A percentile compares a stretch with the other conserved stretches of the same genome.
Conservation (phyloP, 2,888 invertebrate species). For the Caenorhabditis imperialis region DNA sequence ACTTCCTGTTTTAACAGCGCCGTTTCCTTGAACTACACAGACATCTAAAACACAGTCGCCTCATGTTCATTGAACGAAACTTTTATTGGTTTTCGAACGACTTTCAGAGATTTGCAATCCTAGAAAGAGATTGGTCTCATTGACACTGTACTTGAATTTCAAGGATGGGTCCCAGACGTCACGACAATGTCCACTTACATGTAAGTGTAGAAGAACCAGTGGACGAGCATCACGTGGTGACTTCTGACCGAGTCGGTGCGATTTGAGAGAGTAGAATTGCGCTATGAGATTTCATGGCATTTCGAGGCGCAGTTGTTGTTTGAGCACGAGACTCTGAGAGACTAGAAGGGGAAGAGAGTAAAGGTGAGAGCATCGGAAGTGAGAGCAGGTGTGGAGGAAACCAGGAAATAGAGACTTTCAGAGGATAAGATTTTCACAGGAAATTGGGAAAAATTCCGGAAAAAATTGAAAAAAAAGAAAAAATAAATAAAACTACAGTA, state of each 20-base stretch:
- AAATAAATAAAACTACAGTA: neutral
- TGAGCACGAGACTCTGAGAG: constrained; percentile 18
- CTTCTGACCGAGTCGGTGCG: neutral
- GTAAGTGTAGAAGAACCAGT: constrained; percentile 21
- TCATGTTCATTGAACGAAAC: too few species aligned
- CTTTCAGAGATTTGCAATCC: too few species aligned
- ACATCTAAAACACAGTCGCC: too few species aligned
- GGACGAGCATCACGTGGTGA: neutral
- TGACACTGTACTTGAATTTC: neutral
- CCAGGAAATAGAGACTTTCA: neutral
- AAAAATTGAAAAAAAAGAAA: constrained; percentile 10
- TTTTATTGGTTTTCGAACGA: too few species aligned
- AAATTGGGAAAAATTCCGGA: neutral
- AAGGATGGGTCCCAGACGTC: constrained; percentile 16
- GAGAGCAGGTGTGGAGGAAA: neutral
- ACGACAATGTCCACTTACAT: constrained; percentile 22
- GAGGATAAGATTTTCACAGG: too few species aligned
- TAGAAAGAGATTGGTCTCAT: too few species aligned
- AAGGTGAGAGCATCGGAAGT: neutral
- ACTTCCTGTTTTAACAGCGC: too few species aligned
- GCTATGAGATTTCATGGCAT: neutral
- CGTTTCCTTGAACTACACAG: too few species aligned
- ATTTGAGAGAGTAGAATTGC: neutral
- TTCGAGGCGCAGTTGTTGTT: constrained; percentile 29
- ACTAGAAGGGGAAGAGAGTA: constrained; percentile 4